Evolutionary conservation across 53 echinoderm and acorn worm genomes (phyloP).

Genomic region (Arbacia lixula): DNA sequence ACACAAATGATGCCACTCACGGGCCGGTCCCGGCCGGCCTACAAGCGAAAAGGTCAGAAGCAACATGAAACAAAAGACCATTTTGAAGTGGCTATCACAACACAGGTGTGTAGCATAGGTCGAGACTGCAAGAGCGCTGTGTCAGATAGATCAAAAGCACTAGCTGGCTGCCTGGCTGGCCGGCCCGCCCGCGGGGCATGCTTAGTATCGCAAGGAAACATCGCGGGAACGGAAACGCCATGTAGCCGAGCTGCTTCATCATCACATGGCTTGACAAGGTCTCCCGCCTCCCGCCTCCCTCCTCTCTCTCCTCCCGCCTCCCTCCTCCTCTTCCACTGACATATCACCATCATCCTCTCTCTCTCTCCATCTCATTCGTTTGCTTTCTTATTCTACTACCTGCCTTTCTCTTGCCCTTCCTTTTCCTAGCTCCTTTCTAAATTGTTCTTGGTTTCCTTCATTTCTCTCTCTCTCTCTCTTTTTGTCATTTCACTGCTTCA

Average conservation of each 20-base stretch:
- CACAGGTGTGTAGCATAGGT: conserved; percentile 35
- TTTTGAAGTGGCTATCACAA: conserved; percentile 18
- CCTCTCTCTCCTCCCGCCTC: not conserved
- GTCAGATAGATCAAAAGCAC: conserved; percentile 24
- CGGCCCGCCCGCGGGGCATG: conserved; percentile 7
- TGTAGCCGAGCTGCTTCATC: conserved; percentile 10
- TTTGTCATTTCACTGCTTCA: not conserved
- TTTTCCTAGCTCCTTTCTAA: not conserved
- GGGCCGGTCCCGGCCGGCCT: too few relatives aligned
- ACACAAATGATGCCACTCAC: too few relatives aligned
- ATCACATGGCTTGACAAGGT: conserved; percentile 33
- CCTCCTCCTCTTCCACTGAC: not conserved
- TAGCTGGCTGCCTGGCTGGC: conserved; percentile 9
- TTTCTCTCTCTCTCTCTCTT: not conserved
- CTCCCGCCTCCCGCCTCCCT: not conserved
- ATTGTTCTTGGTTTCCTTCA: not conserved
- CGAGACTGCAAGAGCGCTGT: too few relatives aligned
- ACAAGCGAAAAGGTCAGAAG: conserved; percentile 17
- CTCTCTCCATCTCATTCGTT: not conserved
- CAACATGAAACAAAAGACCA: conserved; percentile 43
- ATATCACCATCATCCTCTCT: not conserved
- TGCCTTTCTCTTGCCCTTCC: not conserved
- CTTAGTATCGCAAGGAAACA: conserved; percentile 32
- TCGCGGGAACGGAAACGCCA: conserved; percentile 14
- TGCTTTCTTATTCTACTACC: not conserved